phyloP scores from a whole-genome alignment of 2,797 vertebrate genomes.

The Microcaecilia unicolor region DNA sequence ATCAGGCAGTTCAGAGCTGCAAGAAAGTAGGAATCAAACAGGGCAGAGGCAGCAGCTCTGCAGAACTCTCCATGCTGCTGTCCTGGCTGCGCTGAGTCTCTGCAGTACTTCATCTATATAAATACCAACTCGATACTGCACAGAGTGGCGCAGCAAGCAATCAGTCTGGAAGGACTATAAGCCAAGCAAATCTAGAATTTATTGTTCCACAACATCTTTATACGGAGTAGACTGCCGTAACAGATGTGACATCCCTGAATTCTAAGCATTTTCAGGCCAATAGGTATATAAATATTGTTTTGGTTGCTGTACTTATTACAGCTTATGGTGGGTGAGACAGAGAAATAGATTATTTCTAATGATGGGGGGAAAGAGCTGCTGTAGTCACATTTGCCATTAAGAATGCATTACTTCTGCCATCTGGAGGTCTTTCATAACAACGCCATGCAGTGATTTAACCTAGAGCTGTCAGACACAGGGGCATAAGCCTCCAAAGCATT shows the following conservation, averaged over 20 bases:
- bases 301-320: neutral
- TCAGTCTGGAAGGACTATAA: too few species aligned
- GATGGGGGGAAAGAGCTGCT: neutral
- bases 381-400: neutral
- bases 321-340: neutral
- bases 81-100: too few species aligned
- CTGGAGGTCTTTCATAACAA: conserved; percentile 20
- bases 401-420: conserved; percentile 20
- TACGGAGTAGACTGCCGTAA: too few species aligned
- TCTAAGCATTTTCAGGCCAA: neutral
- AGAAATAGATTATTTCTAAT: conserved; percentile 1
- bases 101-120: too few species aligned
- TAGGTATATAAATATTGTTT: neutral
- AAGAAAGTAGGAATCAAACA: too few species aligned
- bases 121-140: too few species aligned
- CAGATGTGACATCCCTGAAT: neutral
- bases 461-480: conserved; percentile 13
- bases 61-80: too few species aligned
- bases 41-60: too few species aligned
- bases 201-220: too few species aligned
- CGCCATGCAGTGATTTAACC: conserved; percentile 2
- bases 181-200: too few species aligned
- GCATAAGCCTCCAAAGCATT: neutral
- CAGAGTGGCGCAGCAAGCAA: too few species aligned
- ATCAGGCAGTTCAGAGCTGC: too few species aligned